These are phyloP conservation scores for Chrysemys picta DNA, from an alignment of 2,113 vertebrate species.

Conservation along the genomic window DNA sequence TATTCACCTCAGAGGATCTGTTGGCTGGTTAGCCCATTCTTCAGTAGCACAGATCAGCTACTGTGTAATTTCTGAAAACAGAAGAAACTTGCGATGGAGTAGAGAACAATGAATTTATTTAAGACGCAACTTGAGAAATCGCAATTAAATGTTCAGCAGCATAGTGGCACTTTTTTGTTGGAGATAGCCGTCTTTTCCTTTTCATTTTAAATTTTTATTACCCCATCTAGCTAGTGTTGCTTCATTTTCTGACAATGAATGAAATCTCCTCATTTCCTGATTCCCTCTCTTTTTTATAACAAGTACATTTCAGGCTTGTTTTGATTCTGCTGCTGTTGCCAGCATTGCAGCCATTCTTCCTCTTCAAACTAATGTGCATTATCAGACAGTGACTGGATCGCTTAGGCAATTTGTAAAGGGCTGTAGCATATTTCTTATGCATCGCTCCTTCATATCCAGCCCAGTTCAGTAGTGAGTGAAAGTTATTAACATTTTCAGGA, in stretches of 20 bases:
- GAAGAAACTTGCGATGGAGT: not conserved
- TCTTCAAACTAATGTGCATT: not conserved
- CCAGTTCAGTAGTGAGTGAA: not conserved
- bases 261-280: not conserved
- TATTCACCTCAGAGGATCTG: rapidly evolving
- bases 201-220: not conserved
- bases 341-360: not conserved
- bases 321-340: not conserved
- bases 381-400: not conserved
- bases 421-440: not conserved
- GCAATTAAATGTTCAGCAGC: not conserved
- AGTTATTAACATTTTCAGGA: not conserved
- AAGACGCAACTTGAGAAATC: not conserved
- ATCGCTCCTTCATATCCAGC: not conserved
- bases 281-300: not conserved
- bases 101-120: not conserved
- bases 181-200: not conserved
- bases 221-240: no score
- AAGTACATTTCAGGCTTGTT: not conserved
- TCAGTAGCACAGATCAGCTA: not conserved
- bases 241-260: not conserved
- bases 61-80: not conserved
- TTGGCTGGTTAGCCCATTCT: not conserved
- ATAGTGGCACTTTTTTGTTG: not conserved
- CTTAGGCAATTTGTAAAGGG: not conserved